Evolutionary conservation across 2,888 invertebrate species (phyloP), one percentile per base, ranked within the genome.

Genomic region (Diplolepis rosae): DNA sequence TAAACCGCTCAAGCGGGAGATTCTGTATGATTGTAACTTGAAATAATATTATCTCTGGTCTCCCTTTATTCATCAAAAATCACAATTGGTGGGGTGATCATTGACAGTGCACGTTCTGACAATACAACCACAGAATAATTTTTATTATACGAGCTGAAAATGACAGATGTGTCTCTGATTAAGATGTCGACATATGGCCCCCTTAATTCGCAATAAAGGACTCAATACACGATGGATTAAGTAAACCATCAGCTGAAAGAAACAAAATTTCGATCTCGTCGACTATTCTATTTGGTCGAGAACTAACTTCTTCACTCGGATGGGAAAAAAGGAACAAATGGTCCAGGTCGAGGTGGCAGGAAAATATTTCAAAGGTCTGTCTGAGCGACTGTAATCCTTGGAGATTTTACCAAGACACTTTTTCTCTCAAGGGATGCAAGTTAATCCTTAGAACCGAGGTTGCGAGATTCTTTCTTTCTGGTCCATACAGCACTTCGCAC

Each of bases 291-390:
- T 39, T 39, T 39, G n/a, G 39, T 39, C n/a, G n/a, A 39, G n/a
- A n/a, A n/a, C 2, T 39, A 39, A 39, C 39, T n/a, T 39, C n/a
- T 39, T n/a, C 39, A 39, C n/a, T n/a, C 4, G 5, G 1, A 39
- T 39, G n/a, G 5, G 39, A 39, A 39, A n/a, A n/a, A 39, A n/a
- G 0, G 39, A n/a, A 39, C 11, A 39, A 39, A 39, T 39, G 39
- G 39, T n/a, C 7, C 45, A 42, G 65, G 11, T 65, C 65, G 24
- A 15, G 28, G 66, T 65, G 18, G 18, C 69, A 35, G 71, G 68
- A 69, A 74, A 74, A 76, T 71, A 66, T 54, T 73, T 39, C 39
- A 76, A 71, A 72, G 68, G 71, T 71, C 68, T 54, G 71, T 68
- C 72, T 72, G 67, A 69, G 61, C 18, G 39, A n/a, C 3, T 45